Evolutionary conservation across 1,140 invertebrate genomes (phyloP).

Genomic region (Drosophila littoralis): DNA sequence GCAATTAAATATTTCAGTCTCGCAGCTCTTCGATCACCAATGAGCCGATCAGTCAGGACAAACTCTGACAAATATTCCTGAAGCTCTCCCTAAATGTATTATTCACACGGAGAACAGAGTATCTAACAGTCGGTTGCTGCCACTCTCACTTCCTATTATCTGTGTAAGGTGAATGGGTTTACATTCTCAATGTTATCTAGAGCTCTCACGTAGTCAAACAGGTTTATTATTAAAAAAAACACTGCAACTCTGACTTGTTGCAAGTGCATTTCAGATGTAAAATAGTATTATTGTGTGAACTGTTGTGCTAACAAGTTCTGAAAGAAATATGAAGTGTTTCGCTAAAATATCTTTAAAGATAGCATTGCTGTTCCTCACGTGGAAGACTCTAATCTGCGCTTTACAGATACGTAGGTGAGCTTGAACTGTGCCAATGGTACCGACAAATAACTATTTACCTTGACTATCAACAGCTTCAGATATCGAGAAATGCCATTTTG

Average conservation of each 20-base stretch:
- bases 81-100: neutral
- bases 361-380: neutral
- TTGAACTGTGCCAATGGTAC: too few species aligned
- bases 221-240: neutral
- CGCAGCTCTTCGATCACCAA: too few species aligned
- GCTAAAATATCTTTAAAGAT: neutral
- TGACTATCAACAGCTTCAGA: conserved; percentile 17
- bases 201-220: neutral
- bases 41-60: too few species aligned
- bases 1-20: too few species aligned
- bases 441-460: neutral
- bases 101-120: neutral
- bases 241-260: neutral
- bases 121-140: neutral
- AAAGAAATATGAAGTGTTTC: neutral
- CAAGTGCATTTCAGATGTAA: neutral
- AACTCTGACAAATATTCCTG: too few species aligned
- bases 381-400: neutral
- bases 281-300: neutral
- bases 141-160: neutral
- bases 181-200: neutral
- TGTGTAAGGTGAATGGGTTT: conserved; percentile 3
- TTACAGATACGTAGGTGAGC: neutral
- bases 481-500: conserved; percentile 36
- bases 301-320: neutral